Conservation (phyloP, 1,140 invertebrate species). For the Sitodiplosis mosellana region DNA sequence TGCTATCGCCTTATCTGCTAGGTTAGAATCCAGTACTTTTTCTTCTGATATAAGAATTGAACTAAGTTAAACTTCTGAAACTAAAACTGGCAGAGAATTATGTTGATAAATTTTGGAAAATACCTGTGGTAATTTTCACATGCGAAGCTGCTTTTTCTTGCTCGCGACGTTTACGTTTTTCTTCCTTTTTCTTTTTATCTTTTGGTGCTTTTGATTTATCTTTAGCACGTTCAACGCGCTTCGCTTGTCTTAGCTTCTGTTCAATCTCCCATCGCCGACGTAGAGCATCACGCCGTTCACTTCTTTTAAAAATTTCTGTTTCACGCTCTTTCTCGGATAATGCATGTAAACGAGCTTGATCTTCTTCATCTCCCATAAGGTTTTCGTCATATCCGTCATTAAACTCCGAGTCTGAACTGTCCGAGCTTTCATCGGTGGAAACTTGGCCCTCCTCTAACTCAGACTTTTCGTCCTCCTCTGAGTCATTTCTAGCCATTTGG, state of each 20-base stretch:
- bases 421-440: constrained; percentile 21
- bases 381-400: constrained; percentile 77
- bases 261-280: constrained; percentile 93
- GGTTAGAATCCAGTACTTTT: neutral
- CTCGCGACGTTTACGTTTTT: constrained; percentile 25
- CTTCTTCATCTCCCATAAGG: constrained; percentile 92
- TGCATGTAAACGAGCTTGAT: constrained; percentile 67
- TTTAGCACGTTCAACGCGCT: constrained; percentile 59
- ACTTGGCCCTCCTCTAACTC: constrained; percentile 7
- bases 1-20: neutral
- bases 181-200: constrained; percentile 31
- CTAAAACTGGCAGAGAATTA: too few relatives aligned
- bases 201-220: constrained; percentile 33
- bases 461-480: constrained; percentile 1
- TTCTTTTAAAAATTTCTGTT: constrained; percentile 90
- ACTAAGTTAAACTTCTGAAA: too few relatives aligned
- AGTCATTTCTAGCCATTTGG: neutral
- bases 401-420: constrained; percentile 29
- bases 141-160: neutral
- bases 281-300: constrained; percentile 82
- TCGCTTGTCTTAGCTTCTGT: constrained; percentile 74
- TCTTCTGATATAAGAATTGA: too few relatives aligned
- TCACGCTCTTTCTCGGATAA: constrained; percentile 96
- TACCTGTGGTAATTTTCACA: neutral
- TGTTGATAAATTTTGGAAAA: too few relatives aligned